Percentiles rank a stretch among this genome's conserved stretches.
phyloP scores from a whole-genome alignment of 2,797 vertebrate species.

The Sebastes wilsoni region DNA sequence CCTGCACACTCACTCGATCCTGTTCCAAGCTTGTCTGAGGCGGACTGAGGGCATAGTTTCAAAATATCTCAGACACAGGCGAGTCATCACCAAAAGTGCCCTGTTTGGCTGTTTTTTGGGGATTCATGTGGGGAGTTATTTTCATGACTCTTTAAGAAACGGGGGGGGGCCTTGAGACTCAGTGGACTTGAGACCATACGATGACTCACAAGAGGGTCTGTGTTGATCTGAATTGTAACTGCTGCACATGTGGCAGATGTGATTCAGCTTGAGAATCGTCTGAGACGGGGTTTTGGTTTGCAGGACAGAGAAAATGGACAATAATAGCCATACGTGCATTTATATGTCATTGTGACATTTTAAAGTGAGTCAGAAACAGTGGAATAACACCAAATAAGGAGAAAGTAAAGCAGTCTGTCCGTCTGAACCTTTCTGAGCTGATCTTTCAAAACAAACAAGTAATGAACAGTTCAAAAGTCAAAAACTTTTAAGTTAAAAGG shows the following conservation, averaged over 20 bases:
- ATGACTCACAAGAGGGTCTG: conserved; percentile 54
- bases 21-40: conserved; percentile 16
- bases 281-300: conserved; percentile 22
- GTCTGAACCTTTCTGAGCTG: not conserved
- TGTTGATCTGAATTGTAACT: conserved; percentile 22
- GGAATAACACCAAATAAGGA: conserved; percentile 13
- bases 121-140: conserved; percentile 25
- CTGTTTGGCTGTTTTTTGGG: conserved; percentile 39
- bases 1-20: conserved; percentile 39
- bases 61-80: conserved; percentile 32
- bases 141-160: conserved; percentile 19
- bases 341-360: conserved; percentile 19
- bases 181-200: conserved; percentile 8
- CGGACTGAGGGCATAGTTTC: conserved; percentile 27
- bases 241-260: conserved; percentile 52
- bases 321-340: not conserved
- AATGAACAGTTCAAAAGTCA: not conserved
- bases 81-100: conserved; percentile 57
- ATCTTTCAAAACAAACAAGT: not conserved
- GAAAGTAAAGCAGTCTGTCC: not conserved
- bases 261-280: conserved; percentile 50
- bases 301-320: conserved; percentile 1
- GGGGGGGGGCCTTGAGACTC: not conserved
- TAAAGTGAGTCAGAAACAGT: not conserved
- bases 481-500: not conserved